Percentiles rank a stretch among this genome's conserved stretches.
These are phyloP conservation scores for Spisula solida DNA, from an alignment of 2,888 invertebrate species.

Conservation along the genomic window DNA sequence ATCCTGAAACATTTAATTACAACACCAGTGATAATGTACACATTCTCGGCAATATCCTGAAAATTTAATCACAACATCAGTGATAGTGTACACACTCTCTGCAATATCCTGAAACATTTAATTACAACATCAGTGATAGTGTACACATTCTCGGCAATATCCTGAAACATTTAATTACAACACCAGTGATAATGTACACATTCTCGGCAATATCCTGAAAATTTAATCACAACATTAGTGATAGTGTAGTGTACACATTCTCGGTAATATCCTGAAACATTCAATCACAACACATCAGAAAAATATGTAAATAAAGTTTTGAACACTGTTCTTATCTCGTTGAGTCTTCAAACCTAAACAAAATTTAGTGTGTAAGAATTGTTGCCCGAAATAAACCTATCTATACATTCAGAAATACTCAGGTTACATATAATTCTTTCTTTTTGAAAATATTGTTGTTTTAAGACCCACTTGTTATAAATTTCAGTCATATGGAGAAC, in stretches of 20 bases:
- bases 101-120: slow-evolving; percentile 91
- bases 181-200: slow-evolving; percentile 92
- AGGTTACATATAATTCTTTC: too few species aligned
- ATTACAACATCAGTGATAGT: slow-evolving; percentile 90
- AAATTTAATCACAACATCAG: slow-evolving; percentile 88
- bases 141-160: slow-evolving; percentile 93
- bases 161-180: slow-evolving; percentile 88
- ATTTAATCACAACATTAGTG: slow-evolving; percentile 92
- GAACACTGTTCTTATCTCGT: too few species aligned
- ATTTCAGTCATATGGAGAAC: too few species aligned
- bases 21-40: slow-evolving; percentile 92
- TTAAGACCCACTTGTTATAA: too few species aligned
- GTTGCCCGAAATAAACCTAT: too few species aligned
- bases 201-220: slow-evolving; percentile 93
- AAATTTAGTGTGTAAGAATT: too few species aligned
- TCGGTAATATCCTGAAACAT: slow-evolving; percentile 92
- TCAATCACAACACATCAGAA: neutral
- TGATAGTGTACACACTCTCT: slow-evolving; percentile 93
- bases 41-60: slow-evolving; percentile 94
- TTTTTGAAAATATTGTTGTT: too few species aligned
- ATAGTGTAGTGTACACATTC: slow-evolving; percentile 94
- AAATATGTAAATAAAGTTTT: neutral
- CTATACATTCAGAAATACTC: too few species aligned
- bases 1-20: slow-evolving; percentile 89
- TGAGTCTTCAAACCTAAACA: too few species aligned